Evolutionary conservation across 2,113 vertebrate genomes (phyloP).

Genomic region (Helogale parvula): DNA sequence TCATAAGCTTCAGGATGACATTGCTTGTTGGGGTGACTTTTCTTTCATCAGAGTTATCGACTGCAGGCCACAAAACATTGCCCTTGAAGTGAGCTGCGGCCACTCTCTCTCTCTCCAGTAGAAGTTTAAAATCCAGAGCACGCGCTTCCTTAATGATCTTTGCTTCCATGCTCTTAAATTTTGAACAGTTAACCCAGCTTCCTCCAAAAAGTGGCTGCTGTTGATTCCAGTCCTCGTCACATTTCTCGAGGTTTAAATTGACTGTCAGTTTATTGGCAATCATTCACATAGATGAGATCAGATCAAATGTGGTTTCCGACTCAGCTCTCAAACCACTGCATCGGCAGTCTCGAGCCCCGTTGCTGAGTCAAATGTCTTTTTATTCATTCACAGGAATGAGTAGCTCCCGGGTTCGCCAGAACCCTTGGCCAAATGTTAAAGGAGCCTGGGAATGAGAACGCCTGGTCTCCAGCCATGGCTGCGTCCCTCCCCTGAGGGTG

Average conservation of each 20-base stretch:
- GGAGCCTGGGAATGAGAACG: not conserved
- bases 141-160: not conserved
- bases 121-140: not conserved
- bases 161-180: not conserved
- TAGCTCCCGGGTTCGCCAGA: not conserved
- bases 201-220: not conserved
- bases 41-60: not conserved
- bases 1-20: not conserved
- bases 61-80: not conserved
- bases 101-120: not conserved
- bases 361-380: constrained; percentile 44
- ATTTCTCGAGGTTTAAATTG: not conserved
- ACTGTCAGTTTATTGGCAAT: not conserved
- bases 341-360: not conserved
- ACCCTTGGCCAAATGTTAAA: not conserved
- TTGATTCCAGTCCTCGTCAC: not conserved
- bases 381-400: constrained; percentile 44
- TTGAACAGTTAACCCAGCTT: not conserved
- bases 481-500: not conserved
- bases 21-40: not conserved
- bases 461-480: not conserved
- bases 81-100: not conserved
- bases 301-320: constrained; percentile 56
- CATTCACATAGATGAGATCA: not conserved
- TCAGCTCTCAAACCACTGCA: not conserved